Base-by-base conservation (phyloP, 2,797 vertebrate genomes). In the Hydrocynus forskahlii region DNA sequence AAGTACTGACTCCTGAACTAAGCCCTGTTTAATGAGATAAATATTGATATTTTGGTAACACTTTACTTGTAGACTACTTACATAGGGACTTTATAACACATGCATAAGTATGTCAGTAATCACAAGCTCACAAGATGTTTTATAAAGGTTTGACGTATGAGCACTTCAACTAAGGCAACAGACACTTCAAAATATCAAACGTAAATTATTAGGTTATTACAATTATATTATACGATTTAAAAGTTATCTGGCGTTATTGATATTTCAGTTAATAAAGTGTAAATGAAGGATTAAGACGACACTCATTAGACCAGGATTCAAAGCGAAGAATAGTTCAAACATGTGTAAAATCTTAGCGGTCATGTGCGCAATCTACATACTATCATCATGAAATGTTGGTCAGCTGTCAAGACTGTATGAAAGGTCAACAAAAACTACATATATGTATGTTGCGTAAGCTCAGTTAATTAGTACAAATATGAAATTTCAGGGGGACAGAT, bases 1-100 rank as follows among this genome's bases (percentile, higher is more conserved):
- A 76, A 67, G 83, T 78, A 57, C 69, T 78, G 73, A 75, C 76
- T 79, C n/a, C 43, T 79, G 63, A 21, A 14, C 16, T 57, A 19
- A 54, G 7, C 9, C 13, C 13, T 78, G 25, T 45, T n/a, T 45
- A 7, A 17, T 81, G 17, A 40, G 35, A 75, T 68, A 60, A 59
- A 60, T 21, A 38, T 8, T 54, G 8, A 66, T 63, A 40, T 59
- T 43, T 67, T 55, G 19, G n/a, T 50, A 68, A n/a, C 52, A 0
- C 0, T n/a, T 59, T 17, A 21, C 12, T 59, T 17, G 12, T 12
- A 60, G 21, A 21, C 21, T 12, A 19, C 60, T 5, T 63, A 14
- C 1, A 52, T 14, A 52, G 50, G 1, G 12, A 7, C 52, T 54
- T 19, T 17, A 54, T 54, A 57, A 7, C 60, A 63, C 60, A 63